Percentiles rank a stretch among this genome's conserved stretches.
Conservation (phyloP, 2,797 vertebrate species). For the Xenentodon cancila region DNA sequence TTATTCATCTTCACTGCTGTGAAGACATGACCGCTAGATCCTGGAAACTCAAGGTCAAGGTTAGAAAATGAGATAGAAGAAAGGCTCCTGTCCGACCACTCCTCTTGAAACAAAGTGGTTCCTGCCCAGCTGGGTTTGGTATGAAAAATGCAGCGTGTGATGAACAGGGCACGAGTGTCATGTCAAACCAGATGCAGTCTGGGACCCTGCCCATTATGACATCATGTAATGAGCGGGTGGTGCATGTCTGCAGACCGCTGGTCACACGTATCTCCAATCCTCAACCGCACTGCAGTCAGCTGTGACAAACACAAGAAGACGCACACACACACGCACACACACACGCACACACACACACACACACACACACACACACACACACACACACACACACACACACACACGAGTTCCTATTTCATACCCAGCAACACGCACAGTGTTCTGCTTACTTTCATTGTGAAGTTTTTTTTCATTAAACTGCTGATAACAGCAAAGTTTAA, state of each 20-base stretch:
- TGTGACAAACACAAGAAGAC: slow-evolving; percentile 3
- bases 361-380: neutral
- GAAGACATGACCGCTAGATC: no score
- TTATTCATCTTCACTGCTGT: no score
- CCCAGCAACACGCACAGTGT: slow-evolving; percentile 21
- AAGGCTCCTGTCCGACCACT: neutral
- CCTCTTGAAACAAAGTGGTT: slow-evolving; percentile 1
- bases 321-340: no score
- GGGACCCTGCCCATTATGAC: neutral
- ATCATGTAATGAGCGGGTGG: slow-evolving; percentile 14
- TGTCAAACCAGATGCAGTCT: neutral
- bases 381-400: neutral
- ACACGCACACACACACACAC: slow-evolving; percentile 11
- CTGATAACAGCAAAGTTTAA: slow-evolving; percentile 59
- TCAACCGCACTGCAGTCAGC: slow-evolving; percentile 34
- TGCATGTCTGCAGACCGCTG: slow-evolving; percentile 32
- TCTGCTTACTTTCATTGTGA: slow-evolving; percentile 36
- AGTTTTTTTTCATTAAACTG: slow-evolving; percentile 64
- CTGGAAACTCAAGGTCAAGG: no score
- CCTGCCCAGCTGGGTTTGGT: neutral
- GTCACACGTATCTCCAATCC: slow-evolving; percentile 56
- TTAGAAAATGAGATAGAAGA: neutral
- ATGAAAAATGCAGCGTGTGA: neutral
- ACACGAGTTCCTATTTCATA: slow-evolving; percentile 33
- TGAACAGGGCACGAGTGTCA: neutral